Base-by-base conservation (phyloP, 2,113 vertebrate genomes). In the Microcebus murinus region DNA sequence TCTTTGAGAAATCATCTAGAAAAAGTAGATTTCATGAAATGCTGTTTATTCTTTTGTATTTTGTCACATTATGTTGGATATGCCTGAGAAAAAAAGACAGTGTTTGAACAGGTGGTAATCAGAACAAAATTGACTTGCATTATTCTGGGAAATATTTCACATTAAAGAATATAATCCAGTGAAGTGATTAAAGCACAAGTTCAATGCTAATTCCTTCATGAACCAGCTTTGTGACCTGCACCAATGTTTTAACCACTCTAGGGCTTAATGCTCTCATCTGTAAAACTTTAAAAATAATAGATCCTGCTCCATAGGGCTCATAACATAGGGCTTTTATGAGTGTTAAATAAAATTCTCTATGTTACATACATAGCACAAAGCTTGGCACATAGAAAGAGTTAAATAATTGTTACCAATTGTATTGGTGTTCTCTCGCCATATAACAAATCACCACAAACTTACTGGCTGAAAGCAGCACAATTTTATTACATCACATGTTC, bases 21-120 rank as follows among this genome's bases (percentile, higher is more conserved):
- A 95, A 93, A 70, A 34, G 73, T 68, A 27, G 65, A 93, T 97
- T 98, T 96, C 59, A 95, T 96, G 74, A 94, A 96, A 96, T 17
- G 17, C 74, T 97, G 11, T 59, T 97, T 95, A 92, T 90, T 87
- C 90, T 96, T 87, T 67, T 48, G 31, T 63, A 18, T 86, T 96
- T 94, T 97, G 84, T 96, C 86, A 95, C 74, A 90, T 94, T 76
- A 93, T 73, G 36, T 42, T 90, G 13, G 48, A 36, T 90, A 39
- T 50, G 36, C 45, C 94, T 3, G 20, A 84, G 85, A 89, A 76
- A 45, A 45, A 97, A 96, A 84, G 36, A 79, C 42, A 79, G 10
- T 65, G 59, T 77, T 63, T 76, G 73, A 96, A 94, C 36, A 96
- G 55, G 42, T 85, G 25, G 31, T 88, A 92, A 97, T 93, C 83